Base-by-base conservation (phyloP, 2,888 invertebrate species). In the Palloptera scutellata region DNA sequence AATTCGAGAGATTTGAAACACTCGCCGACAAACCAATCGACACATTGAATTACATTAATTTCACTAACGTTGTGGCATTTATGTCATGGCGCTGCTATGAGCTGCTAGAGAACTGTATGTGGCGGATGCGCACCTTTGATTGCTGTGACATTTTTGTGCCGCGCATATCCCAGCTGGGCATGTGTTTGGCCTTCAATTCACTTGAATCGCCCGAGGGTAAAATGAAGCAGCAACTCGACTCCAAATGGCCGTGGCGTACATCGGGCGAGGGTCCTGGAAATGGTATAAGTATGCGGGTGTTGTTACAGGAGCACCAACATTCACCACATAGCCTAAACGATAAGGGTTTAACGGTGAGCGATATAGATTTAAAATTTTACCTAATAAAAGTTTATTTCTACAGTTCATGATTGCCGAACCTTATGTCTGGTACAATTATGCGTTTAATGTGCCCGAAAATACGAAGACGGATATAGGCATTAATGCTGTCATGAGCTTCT, bases 131-230 rank as follows among this genome's bases (percentile, higher is more conserved):
- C 19, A 17, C 75, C 1, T 75, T 81, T 2, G 74, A 86, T 51
- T 87, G 87, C 69, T 87, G 87, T 73, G 79, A 83, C 5, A 75
- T 86, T 17, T 87, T 87, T 66, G 80, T 84, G n/a, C 73, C 75
- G 12, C 86, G 86, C 19, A 83, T 80, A 42, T 81, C 83, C 1
- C 84, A 84, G 57, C 78, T 79, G 58, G 87, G 87, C 0, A 73
- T 80, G 43, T 87, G 87, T 68, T 82, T 85, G 73, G 80, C 86
- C 0, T 87, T 87, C 73, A 87, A 87, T 75, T 81, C 84, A 0
- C 77, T 77, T 1, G 72, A 77, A 19, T 74, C 73, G 15, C 66
- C 67, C 1, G 66, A 68, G 9, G 75, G 72, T 0, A 70, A 71
- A 48, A 43, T 64, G 17, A 79, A 74, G 68, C 66, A 72, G 55